Base-by-base conservation (phyloP, 2,888 invertebrate genomes). In the Coenonympha glycerion region DNA sequence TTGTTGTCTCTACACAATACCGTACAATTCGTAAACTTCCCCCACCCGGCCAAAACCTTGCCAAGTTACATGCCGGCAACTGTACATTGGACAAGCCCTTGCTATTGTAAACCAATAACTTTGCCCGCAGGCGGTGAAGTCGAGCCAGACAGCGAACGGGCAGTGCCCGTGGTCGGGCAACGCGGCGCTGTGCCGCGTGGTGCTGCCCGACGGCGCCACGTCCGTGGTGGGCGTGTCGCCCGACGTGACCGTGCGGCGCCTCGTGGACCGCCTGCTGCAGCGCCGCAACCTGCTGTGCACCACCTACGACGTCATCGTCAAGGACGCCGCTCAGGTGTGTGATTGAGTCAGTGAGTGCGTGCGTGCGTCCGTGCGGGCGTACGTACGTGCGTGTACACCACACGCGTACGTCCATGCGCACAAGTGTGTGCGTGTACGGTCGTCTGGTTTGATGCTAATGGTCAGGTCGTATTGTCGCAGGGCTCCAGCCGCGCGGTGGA, bases 201-300 rank as follows among this genome's bases (percentile, higher is more conserved):
- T 95, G 68, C 86, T 98, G 54, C 95, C 95, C 1, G 97, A 97
- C 81, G 94, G 95, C 40, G 95, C 96, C 52, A 96, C 97, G 2
- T 96, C 97, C 1, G 96, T 98, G 60, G 94, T 97, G 52, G 93
- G 93, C 62, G 94, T 95, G 39, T 92, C 92, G 63, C 86, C 91
- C 15, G 88, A 90, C 21, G 93, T 95, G 73, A 92, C 92, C 0
- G 92, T 97, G 52, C 91, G 91, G 52, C 90, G 92, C 57, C 89
- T 97, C 48, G 92, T 98, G 18, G 92, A 92, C 59, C 89, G 94
- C 52, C 88, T 97, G 57, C 89, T 97, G 67, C 95, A 95, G 71
- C 92, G 96, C 69, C 88, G 97, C 58, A 95, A 94, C 58, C 89
- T 97, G 36, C 83, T 88, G 47, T 95, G 94, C 75, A 89, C 90